Base-by-base conservation (phyloP, 2,113 vertebrate genomes). In the Orcinus orca region DNA sequence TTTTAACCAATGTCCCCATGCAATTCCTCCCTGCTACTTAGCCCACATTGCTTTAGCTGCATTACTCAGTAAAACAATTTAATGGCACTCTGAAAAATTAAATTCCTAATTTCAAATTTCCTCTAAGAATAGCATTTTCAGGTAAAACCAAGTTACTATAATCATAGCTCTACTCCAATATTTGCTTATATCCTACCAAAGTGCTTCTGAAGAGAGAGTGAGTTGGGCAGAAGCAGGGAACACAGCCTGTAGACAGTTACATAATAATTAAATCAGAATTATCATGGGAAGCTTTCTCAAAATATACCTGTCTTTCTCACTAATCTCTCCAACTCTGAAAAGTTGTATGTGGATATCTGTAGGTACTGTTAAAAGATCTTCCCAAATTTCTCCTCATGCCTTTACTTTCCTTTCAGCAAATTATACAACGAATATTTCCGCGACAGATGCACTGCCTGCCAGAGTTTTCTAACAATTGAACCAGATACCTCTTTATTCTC, bases 361-460 rank as follows among this genome's bases (percentile, higher is more conserved):
- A 41, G 13, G 44, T 21, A 38, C 26, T 73, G 15, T 70, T 68
- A 60, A 23, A 74, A 88, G 85, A 88, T 55, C 53, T 86, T 62
- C 68, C 38, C 21, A 76, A 6, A 62, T 80, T 97, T 93, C 18
- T 95, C 53, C 71, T 53, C 5, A 68, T 36, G 33, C 12, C n/a
- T 79, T 92, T 55, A 21, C 33, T 71, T 21, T 62, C 62, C 88
- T 90, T 81, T 86, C 62, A 92, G 23, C 70, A 97, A 93, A 88
- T 67, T 68, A 86, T 84, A 83, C 62, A 77, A 53, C 53, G 93
- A 96, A 73, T 93, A 92, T 60, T 93, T 96, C n/a, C 12, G 68
- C 95, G 63, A 63, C 36, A 92, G 68, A 86, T 23, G n/a, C 55
- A n/a, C 12, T 53, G 53, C 55, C 44, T 79, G 60, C 73, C 44